Percentiles rank a stretch among this genome's conserved stretches.
These are phyloP conservation scores for Bibio marci DNA, from an alignment of 2,888 invertebrate species.

Conservation along the genomic window DNA sequence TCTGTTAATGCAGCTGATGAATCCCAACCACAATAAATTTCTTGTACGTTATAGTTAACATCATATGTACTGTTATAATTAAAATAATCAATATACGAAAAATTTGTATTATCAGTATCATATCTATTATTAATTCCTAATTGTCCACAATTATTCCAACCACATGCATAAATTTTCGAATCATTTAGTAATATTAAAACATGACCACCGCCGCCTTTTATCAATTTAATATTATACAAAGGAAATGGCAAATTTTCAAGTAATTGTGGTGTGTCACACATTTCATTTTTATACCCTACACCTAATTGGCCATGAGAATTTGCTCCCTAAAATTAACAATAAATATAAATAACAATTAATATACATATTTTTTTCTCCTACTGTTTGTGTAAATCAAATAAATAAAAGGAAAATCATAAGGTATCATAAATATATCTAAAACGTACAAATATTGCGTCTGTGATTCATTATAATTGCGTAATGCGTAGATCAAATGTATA, in stretches of 20 bases:
- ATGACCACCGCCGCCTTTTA: conserved; percentile 65
- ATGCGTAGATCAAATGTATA: too few relatives aligned
- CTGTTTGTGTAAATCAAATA: too few relatives aligned
- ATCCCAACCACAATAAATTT: conserved; percentile 67
- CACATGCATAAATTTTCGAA: conserved; percentile 58
- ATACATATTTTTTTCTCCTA: too few relatives aligned
- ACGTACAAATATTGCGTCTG: too few relatives aligned
- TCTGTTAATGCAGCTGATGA: conserved; percentile 56
- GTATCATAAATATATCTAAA: too few relatives aligned
- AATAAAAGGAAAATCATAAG: too few relatives aligned
- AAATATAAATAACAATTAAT: too few relatives aligned
- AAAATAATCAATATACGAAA: conserved; percentile 39
- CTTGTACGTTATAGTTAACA: too few relatives aligned
- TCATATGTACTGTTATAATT: too few relatives aligned
- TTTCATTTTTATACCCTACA: conserved; percentile 46
- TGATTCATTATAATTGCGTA: too few relatives aligned
- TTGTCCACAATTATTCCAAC: conserved; percentile 63
- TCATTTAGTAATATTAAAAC: conserved; percentile 46
- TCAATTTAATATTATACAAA: conserved; percentile 37
- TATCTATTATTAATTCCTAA: conserved; percentile 31
- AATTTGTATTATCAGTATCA: conserved; percentile 18
- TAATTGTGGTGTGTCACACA: conserved; percentile 38
- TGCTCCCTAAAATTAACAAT: too few relatives aligned
- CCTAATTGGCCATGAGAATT: conserved; percentile 72
- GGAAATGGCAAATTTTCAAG: conserved; percentile 19